Base-by-base conservation (phyloP, 2,113 vertebrate genomes). In the Chloropsis hardwickii region DNA sequence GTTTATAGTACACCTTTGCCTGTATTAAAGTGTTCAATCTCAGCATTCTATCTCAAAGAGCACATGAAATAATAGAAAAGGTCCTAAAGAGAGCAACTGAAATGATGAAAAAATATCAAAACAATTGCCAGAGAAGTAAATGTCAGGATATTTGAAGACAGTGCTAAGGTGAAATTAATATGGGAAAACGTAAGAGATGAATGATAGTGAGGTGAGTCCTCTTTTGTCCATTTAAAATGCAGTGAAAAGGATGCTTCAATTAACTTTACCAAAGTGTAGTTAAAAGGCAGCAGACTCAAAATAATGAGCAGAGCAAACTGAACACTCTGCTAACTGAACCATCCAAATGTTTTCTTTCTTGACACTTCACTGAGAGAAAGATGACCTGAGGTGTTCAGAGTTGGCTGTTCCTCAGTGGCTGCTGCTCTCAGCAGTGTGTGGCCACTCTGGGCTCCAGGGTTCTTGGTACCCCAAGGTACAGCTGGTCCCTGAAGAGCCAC, bases 51-150 rank as follows among this genome's bases (percentile, higher is more conserved):
- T 88, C 80, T 94, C 47, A 86, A 81, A 91, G 71, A 57, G 39
- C n/a, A 48, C 70, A 80, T 33, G 50, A 67, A 92, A 80, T 77
- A 73, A 91, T 71, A 66, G 39, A 91, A 95, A 67, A 87, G 14
- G 22, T 93, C 45, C 87, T 60, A 76, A 90, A 81, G 62, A 28
- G 39, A 82, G 39, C 47, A 90, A 51, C 86, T 66, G 81, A 91
- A 91, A 78, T 86, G 76, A 70, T 90, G 77, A 79, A 89, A 78
- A 88, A 93, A 83, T 90, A 79, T 45, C 57, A 79, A 94, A 92
- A 65, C 73, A 86, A 22, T 88, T 91, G 33, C 42, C 70, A 77
- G 53, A 60, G 88, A 94, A 48, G 76, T 79, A 88, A 94, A 71
- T 71, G 50, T 42, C 72, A 92, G 72, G 58, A 37, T 90, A 80